Evolutionary conservation across 35 echinoderm and acorn worm genomes (phyloP).

Genomic region (Ophioderma brevispina): DNA sequence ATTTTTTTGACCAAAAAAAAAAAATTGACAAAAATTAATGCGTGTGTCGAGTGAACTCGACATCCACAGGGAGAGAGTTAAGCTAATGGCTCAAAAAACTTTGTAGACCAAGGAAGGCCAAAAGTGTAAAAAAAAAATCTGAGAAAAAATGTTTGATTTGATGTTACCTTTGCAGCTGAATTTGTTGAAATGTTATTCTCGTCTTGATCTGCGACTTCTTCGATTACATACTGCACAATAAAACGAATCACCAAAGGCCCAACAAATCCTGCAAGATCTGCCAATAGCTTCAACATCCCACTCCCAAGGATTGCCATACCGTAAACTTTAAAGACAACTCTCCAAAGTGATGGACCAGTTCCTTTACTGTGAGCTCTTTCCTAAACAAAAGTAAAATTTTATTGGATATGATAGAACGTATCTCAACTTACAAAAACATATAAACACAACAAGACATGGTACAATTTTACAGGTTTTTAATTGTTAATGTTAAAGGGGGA

Average conservation of each 20-base stretch:
- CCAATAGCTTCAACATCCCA: constrained; percentile 57
- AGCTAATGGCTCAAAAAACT: too few species aligned
- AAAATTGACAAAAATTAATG: too few species aligned
- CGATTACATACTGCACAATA: constrained; percentile 57
- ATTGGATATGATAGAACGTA: background rate
- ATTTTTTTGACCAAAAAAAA: too few species aligned
- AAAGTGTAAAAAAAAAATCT: too few species aligned
- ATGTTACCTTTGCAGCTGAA: too few species aligned
- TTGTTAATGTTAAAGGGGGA: background rate
- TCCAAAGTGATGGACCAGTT: background rate
- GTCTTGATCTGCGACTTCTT: background rate
- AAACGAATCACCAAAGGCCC: constrained; percentile 61
- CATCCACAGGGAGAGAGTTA: too few species aligned
- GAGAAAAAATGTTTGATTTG: too few species aligned
- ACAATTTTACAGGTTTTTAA: background rate
- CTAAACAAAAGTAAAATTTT: background rate
- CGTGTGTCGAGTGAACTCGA: too few species aligned
- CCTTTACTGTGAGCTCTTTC: background rate
- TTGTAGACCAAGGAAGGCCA: too few species aligned
- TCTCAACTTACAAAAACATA: background rate
- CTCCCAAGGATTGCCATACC: background rate
- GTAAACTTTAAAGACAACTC: background rate
- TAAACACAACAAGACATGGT: background rate
- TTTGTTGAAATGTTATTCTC: too few species aligned
- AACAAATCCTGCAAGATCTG: constrained; percentile 66